A percentile compares a stretch with the other conserved stretches of the same genome.
These are phyloP conservation scores for Rhagologus leucostigma DNA, from an alignment of 2,113 vertebrate species.

Conservation along the genomic window DNA sequence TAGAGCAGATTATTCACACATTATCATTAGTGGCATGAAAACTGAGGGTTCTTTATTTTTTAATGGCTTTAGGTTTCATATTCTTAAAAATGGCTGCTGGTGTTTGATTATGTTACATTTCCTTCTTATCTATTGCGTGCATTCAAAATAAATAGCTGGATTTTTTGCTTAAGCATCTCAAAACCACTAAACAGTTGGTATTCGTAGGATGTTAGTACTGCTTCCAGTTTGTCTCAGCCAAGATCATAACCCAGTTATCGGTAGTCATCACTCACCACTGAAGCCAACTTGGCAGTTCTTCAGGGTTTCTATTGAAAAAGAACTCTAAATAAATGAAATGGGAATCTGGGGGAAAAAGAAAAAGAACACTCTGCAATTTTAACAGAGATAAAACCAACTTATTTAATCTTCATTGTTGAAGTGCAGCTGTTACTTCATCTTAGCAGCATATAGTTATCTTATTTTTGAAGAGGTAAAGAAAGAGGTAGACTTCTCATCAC, in stretches of 20 bases:
- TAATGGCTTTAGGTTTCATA: background rate
- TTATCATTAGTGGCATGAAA: background rate
- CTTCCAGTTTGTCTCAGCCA: background rate
- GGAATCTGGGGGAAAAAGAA: background rate
- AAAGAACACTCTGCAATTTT: background rate
- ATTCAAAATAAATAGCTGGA: background rate
- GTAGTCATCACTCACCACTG: slow-evolving; percentile 1
- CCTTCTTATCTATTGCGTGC: background rate
- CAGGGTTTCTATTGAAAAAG: slow-evolving; percentile 14
- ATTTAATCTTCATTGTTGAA: slow-evolving; percentile 13
- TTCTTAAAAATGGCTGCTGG: background rate
- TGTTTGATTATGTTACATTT: background rate
- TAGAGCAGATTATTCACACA: accelerated
- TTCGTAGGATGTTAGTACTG: background rate
- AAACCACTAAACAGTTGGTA: background rate
- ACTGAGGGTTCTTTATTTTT: background rate
- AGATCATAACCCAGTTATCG: slow-evolving; percentile 14
- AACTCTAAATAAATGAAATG: background rate
- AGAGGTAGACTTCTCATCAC: background rate
- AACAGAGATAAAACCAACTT: background rate
- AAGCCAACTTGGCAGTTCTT: background rate
- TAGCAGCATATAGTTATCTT: background rate
- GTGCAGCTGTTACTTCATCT: background rate
- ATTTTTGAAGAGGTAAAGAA: background rate
- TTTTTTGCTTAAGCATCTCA: background rate